Percentiles rank a stretch among this genome's conserved stretches.
Evolutionary conservation across 2,797 vertebrate species (phyloP).

Genomic region (Pygocentrus nattereri): DNA sequence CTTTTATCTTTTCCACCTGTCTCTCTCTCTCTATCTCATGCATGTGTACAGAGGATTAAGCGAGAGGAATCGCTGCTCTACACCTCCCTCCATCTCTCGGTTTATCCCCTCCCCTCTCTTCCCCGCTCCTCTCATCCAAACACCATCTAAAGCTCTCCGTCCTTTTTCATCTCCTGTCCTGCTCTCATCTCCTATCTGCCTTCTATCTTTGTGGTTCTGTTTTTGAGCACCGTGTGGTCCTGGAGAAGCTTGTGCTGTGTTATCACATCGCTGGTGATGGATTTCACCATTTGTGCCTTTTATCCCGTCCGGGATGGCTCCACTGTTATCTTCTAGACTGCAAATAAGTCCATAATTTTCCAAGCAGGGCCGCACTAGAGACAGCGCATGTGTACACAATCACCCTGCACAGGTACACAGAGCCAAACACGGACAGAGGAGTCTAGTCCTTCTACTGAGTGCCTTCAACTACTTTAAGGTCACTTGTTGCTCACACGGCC

Average conservation of each 20-base stretch:
- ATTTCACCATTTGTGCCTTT: slow-evolving; percentile 2
- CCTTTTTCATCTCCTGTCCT: slow-evolving; percentile 25
- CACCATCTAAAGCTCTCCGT: slow-evolving; percentile 40
- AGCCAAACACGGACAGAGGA: neutral
- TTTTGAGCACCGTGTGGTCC: neutral
- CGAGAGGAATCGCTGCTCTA: slow-evolving; percentile 74
- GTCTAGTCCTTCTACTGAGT: no score
- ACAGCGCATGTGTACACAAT: neutral
- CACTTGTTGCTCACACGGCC: no score
- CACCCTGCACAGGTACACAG: neutral
- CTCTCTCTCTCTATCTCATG: slow-evolving; percentile 56
- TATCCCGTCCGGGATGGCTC: neutral
- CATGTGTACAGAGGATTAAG: slow-evolving; percentile 81
- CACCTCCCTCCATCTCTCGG: slow-evolving; percentile 72
- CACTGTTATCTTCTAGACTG: neutral
- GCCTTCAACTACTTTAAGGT: no score
- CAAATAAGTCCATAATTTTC: neutral
- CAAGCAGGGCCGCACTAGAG: neutral
- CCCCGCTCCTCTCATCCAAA: slow-evolving; percentile 58
- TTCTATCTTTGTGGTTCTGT: neutral
- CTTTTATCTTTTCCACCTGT: neutral
- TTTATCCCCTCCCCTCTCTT: slow-evolving; percentile 54
- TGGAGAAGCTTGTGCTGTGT: neutral
- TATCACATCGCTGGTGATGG: neutral
- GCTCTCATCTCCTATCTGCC: slow-evolving; percentile 3